Evolutionary conservation across 2,113 vertebrate genomes (phyloP).

Genomic region (Panthera leo): DNA sequence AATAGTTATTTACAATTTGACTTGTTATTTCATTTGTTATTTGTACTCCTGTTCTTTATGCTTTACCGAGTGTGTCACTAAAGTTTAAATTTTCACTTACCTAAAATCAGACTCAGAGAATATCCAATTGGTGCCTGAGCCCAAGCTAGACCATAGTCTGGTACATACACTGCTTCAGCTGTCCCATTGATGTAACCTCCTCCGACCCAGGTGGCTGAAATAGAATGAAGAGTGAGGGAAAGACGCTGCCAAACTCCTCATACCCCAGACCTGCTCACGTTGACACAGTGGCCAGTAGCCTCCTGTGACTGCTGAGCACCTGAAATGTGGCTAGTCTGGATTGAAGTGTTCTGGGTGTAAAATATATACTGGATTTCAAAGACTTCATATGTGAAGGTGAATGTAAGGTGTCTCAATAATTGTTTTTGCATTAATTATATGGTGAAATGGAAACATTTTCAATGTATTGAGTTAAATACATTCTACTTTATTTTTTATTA

Average conservation of each 20-base stretch:
- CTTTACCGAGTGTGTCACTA: not conserved
- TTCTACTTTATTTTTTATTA: not conserved
- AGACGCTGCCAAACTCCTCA: too few species aligned
- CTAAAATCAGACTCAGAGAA: slow-evolving; percentile 94
- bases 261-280: not conserved
- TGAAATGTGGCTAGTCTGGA: not conserved
- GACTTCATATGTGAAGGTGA: not conserved
- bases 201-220: slow-evolving; percentile 98
- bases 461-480: not conserved
- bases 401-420: not conserved
- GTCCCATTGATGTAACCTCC: slow-evolving; percentile 99
- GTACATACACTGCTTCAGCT: slow-evolving; percentile 96
- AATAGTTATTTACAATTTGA: not conserved
- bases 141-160: slow-evolving; percentile 94
- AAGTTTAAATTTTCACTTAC: slow-evolving; percentile 84
- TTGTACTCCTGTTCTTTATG: not conserved
- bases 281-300: rapidly evolving
- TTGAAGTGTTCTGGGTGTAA: not conserved
- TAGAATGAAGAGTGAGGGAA: not conserved
- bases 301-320: not conserved
- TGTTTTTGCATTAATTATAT: not conserved
- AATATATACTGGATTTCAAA: not conserved
- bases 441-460: not conserved
- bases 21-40: not conserved
- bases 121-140: slow-evolving; percentile 99